Percentiles rank a stretch among this genome's conserved stretches.
Evolutionary conservation across 1,140 invertebrate genomes (phyloP).

Genomic region (Magallana ariakensis): DNA sequence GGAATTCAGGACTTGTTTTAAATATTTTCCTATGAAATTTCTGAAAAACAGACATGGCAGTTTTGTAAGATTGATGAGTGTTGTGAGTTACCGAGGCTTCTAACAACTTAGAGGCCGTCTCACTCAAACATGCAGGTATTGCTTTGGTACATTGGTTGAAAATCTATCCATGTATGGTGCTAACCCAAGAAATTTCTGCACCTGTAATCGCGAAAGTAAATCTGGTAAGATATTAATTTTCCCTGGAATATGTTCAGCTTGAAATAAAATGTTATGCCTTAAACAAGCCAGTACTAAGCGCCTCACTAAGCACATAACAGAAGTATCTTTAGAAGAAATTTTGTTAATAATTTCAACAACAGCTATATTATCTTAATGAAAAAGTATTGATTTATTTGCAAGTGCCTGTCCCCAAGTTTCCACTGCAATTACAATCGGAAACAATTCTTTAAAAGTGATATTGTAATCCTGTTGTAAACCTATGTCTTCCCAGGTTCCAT

Average conservation of each 20-base stretch:
- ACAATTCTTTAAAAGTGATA: slow-evolving; percentile 47
- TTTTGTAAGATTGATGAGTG: slow-evolving; percentile 38
- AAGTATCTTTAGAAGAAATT: slow-evolving; percentile 44
- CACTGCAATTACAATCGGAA: slow-evolving; percentile 45
- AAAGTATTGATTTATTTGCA: slow-evolving; percentile 35
- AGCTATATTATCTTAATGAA: slow-evolving; percentile 49
- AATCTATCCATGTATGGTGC: not conserved
- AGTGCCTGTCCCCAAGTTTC: too few relatives aligned
- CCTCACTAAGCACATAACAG: slow-evolving; percentile 51
- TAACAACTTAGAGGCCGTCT: slow-evolving; percentile 3
- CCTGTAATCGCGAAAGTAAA: slow-evolving; percentile 46
- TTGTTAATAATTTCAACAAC: slow-evolving; percentile 56
- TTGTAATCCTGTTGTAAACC: not conserved
- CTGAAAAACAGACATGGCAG: not conserved
- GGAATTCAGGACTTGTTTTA: not conserved
- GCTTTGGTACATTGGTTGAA: not conserved
- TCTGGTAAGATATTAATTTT: slow-evolving; percentile 40
- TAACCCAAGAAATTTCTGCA: not conserved
- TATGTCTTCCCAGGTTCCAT: not conserved
- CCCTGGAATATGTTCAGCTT: slow-evolving; percentile 26
- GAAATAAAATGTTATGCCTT: slow-evolving; percentile 37
- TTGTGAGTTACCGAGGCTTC: not conserved
- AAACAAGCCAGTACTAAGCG: slow-evolving; percentile 44
- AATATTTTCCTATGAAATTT: not conserved
- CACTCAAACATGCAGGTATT: slow-evolving; percentile 40